Conservation (phyloP, 1,140 invertebrate species). For the Aphaenogaster floridana region DNA sequence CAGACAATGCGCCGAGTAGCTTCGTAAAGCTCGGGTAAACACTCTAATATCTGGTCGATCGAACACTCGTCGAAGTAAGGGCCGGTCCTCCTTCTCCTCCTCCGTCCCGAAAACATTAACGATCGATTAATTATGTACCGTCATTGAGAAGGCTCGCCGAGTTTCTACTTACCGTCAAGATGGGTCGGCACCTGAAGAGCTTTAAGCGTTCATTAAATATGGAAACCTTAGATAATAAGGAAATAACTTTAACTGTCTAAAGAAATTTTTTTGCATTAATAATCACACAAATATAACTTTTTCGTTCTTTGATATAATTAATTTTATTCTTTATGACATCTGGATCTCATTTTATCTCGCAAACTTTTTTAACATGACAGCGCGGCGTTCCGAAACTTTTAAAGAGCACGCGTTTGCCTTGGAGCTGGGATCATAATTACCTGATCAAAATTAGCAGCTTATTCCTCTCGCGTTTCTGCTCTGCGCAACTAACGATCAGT, state of each 20-base stretch:
- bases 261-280: neutral
- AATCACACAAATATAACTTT: neutral
- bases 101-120: neutral
- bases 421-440: neutral
- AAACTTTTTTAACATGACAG: neutral
- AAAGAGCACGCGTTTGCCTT: neutral
- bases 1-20: constrained; percentile 73
- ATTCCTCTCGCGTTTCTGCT: constrained; percentile 25
- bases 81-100: neutral
- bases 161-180: neutral
- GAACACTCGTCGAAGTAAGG: constrained; percentile 6
- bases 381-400: neutral
- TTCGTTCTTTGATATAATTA: neutral
- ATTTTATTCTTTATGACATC: constrained; percentile 1
- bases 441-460: constrained; percentile 26
- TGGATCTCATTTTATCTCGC: neutral
- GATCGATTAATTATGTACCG: constrained; percentile 51
- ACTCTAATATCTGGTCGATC: constrained; percentile 70
- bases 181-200: neutral
- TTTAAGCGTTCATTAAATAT: constrained; percentile 14
- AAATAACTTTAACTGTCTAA: neutral
- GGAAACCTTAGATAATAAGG: neutral
- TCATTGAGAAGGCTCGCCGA: neutral
- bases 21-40: constrained; percentile 69
- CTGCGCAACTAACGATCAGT: neutral